These are phyloP conservation scores for Megaceryle maxima DNA, from an alignment of 2,113 vertebrate species.

Conservation along the genomic window DNA sequence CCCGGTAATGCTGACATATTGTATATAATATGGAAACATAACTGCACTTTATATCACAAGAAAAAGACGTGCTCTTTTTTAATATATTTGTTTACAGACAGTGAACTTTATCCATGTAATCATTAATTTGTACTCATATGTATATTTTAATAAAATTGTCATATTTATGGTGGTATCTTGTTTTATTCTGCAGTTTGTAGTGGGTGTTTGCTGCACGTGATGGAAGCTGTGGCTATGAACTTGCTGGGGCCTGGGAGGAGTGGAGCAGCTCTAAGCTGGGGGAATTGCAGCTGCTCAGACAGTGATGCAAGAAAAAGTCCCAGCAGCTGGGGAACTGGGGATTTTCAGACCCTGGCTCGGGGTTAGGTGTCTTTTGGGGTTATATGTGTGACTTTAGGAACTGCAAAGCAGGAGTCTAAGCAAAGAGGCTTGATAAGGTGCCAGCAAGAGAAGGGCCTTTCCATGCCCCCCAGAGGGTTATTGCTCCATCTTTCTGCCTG, in stretches of 20 bases:
- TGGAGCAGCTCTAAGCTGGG: background rate
- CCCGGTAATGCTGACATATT: slow-evolving; percentile 1
- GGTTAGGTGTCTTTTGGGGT: background rate
- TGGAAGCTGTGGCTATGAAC: background rate
- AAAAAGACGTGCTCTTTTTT: slow-evolving; percentile 49
- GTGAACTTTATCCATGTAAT: slow-evolving; percentile 64
- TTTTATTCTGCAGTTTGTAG: slow-evolving; percentile 33
- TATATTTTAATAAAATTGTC: slow-evolving; percentile 79
- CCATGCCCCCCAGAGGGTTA: background rate
- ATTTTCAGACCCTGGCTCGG: background rate
- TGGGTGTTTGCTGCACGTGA: accelerated
- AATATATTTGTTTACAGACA: slow-evolving; percentile 70
- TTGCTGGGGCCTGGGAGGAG: background rate
- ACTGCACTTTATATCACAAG: slow-evolving; percentile 68
- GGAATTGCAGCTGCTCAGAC: background rate
- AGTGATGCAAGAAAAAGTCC: background rate
- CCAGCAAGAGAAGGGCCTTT: background rate
- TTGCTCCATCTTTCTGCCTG: background rate
- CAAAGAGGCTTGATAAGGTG: background rate
- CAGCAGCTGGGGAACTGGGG: background rate
- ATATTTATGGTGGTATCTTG: slow-evolving; percentile 74
- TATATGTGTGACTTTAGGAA: background rate
- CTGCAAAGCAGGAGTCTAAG: background rate
- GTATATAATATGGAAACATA: slow-evolving; percentile 68
- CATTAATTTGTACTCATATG: slow-evolving; percentile 56